Percentiles rank a stretch among this genome's conserved stretches.
Conservation (phyloP, 1,140 invertebrate species). For the Pseudomyrmex concolor region DNA sequence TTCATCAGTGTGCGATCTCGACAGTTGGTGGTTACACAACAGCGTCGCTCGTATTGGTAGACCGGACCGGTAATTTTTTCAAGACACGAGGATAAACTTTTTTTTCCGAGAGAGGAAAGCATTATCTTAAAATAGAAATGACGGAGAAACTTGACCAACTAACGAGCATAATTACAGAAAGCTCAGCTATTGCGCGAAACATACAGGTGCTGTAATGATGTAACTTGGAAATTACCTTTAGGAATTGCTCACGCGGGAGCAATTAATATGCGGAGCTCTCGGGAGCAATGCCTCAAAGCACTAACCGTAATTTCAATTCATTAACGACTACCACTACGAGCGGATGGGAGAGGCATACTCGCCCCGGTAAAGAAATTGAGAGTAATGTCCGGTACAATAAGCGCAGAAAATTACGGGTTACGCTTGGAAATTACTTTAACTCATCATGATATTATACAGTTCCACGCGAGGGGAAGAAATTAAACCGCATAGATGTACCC, state of each 20-base stretch:
- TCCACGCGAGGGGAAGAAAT: neutral
- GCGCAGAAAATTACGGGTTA: slow-evolving; percentile 36
- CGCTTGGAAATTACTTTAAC: slow-evolving; percentile 34
- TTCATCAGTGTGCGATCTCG: neutral
- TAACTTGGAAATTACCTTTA: slow-evolving; percentile 72
- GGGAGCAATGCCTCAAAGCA: slow-evolving; percentile 67
- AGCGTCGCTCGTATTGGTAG: neutral
- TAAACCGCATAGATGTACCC: slow-evolving; percentile 21
- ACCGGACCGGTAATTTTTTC: neutral
- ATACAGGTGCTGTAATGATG: slow-evolving; percentile 65
- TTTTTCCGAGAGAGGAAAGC: neutral
- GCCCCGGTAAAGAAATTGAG: slow-evolving; percentile 40
- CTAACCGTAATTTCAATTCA: slow-evolving; percentile 59
- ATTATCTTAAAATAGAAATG: slow-evolving; percentile 12
- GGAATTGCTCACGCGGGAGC: slow-evolving; percentile 72
- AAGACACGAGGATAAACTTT: neutral
- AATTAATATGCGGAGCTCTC: slow-evolving; percentile 69
- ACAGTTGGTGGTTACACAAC: neutral
- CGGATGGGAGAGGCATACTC: neutral
- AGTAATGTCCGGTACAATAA: slow-evolving; percentile 41
- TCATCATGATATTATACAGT: slow-evolving; percentile 24
- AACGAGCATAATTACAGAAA: slow-evolving; percentile 55
- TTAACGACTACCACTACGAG: slow-evolving; percentile 33
- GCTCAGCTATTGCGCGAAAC: slow-evolving; percentile 47
- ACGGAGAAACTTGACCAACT: slow-evolving; percentile 49